phyloP scores from a whole-genome alignment of 2,113 vertebrate genomes.

The Bubo scandiacus region DNA sequence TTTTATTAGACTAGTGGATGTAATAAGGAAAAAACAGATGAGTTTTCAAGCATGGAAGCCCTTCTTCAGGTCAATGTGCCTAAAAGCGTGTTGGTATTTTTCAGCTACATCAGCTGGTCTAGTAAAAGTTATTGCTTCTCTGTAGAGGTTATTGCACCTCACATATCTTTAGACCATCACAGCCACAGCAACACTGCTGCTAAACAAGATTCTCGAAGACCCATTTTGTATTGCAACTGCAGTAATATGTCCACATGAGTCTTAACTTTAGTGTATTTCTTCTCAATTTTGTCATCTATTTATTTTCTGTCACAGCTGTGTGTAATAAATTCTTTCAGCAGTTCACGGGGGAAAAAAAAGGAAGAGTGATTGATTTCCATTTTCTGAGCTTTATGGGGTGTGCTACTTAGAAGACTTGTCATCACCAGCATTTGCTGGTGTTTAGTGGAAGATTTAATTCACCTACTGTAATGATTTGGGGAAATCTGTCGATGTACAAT shows the following conservation, averaged over 20 bases:
- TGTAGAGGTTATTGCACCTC: slow-evolving; percentile 9
- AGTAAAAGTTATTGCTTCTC: slow-evolving; percentile 22
- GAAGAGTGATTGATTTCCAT: slow-evolving; percentile 47
- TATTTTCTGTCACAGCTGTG: slow-evolving; percentile 56
- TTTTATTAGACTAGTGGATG: not conserved
- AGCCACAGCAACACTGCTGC: not conserved
- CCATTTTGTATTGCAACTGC: not conserved
- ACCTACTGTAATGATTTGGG: slow-evolving; percentile 29
- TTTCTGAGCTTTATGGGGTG: slow-evolving; percentile 42
- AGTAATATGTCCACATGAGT: not conserved
- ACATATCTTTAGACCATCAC: slow-evolving; percentile 4
- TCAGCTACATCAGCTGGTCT: slow-evolving; percentile 18
- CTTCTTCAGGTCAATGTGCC: not conserved
- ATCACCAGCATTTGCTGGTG: slow-evolving; percentile 18
- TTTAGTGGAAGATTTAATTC: slow-evolving; percentile 55
- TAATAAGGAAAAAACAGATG: not conserved
- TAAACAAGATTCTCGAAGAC: not conserved
- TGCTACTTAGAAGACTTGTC: slow-evolving; percentile 35
- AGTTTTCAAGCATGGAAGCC: not conserved
- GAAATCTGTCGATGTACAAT: slow-evolving; percentile 31
- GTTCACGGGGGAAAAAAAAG: not conserved
- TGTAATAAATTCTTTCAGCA: slow-evolving; percentile 45
- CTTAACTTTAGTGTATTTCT: slow-evolving; percentile 36
- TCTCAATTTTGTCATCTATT: slow-evolving; percentile 39
- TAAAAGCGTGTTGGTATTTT: not conserved